A percentile compares a stretch with the other conserved stretches of the same genome.
Conservation (phyloP, 2,113 vertebrate species). For the Lepidiolamprologus cunningtoni region DNA sequence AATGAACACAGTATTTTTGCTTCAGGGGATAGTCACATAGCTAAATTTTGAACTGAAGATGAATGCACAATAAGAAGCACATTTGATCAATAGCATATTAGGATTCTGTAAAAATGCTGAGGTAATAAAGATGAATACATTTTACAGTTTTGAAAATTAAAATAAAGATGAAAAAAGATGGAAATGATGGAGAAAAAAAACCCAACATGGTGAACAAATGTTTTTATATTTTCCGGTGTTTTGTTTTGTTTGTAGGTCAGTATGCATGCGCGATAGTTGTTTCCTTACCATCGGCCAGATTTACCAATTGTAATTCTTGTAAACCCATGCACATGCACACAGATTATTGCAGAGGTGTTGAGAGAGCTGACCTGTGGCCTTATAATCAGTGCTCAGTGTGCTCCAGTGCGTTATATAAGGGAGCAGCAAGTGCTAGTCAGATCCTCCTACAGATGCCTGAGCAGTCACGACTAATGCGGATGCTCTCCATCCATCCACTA, state of each 20-base stretch:
- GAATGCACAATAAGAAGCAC: not conserved
- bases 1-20: not conserved
- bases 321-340: not conserved
- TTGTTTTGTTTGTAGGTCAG: not conserved
- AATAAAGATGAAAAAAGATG: not conserved
- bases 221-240: not conserved
- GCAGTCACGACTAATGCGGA: conserved; percentile 72
- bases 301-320: conserved; percentile 1
- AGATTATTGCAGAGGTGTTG: conserved; percentile 56
- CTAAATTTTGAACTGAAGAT: not conserved
- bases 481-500: conserved; percentile 55
- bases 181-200: accelerated
- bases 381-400: conserved; percentile 48
- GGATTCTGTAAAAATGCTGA: not conserved
- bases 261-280: not conserved
- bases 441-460: conserved; percentile 75
- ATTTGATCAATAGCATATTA: not conserved
- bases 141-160: not conserved
- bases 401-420: conserved; percentile 67
- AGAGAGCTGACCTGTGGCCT: conserved; percentile 65
- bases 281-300: not conserved
- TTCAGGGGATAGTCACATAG: not conserved
- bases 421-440: conserved; percentile 61
- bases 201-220: not conserved
- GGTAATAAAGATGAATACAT: not conserved